Base-by-base conservation (phyloP, 2,113 vertebrate species). In the Cyprinodon brontotheroides region DNA sequence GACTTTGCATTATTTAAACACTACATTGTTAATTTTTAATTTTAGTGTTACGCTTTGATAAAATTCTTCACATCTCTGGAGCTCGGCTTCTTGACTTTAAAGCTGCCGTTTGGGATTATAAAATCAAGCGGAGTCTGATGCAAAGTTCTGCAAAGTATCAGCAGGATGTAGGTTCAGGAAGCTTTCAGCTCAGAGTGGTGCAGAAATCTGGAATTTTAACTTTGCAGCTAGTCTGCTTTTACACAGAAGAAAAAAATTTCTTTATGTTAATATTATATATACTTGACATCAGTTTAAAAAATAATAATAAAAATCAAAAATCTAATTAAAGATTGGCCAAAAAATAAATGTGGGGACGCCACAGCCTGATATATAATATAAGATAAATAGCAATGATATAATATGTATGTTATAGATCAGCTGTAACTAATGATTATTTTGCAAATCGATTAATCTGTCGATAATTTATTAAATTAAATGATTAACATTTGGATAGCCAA, bases 21-120 rank as follows among this genome's bases (percentile, higher is more conserved):
- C 77, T 70, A 70, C 64, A 82, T 72, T 84, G 64, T 86, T 14
- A 86, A 90, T 83, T 47, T 78, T 89, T 86, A 5, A 87, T 81
- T 83, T 85, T 60, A 77, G 76, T 89, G 81, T 82, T 79, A 65
- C 77, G 69, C 76, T 84, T 80, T 76, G 65, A 78, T 83, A 50
- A 77, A 85, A 65, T 17, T 74, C 82, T 29, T 66, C 80, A 81
- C 63, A 80, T 83, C 71, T 74, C 69, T 41, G 3, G n/a, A 61
- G 40, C 70, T 5, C 68, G 40, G 65, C 74, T 65, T 71, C 70
- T 71, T 74, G 67, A 71, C 81, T 77, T 79, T 59, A 68, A 71
- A 65, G 75, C 57, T 77, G 68, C 37, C 36, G 3, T 39, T 57
- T 15, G 14, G 48, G 12, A 12, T 36, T 36, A 36, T 47, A 22